phyloP scores from a whole-genome alignment of 2,113 vertebrate species.

The Ginglymostoma cirratum region DNA sequence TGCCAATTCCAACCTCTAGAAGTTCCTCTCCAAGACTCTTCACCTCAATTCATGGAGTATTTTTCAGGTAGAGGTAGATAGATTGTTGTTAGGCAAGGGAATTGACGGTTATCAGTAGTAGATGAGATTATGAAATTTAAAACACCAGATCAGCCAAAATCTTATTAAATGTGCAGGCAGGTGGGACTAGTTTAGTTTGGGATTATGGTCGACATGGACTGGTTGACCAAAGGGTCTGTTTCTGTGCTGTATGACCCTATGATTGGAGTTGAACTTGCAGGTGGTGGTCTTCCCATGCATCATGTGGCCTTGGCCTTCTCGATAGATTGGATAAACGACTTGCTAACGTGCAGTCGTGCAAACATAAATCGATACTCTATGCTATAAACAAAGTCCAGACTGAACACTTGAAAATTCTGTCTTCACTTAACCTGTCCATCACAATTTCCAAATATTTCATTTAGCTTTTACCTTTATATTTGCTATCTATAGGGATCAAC shows the following conservation, averaged over 20 bases:
- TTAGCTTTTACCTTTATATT: background rate
- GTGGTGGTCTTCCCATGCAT: background rate
- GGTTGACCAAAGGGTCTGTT: too few species aligned
- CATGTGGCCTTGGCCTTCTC: background rate
- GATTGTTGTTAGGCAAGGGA: too few species aligned
- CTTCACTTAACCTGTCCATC: background rate
- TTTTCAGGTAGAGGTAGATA: too few species aligned
- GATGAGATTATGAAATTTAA: too few species aligned
- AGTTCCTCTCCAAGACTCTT: too few species aligned
- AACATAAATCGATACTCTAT: background rate
- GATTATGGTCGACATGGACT: too few species aligned
- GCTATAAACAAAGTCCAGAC: too few species aligned
- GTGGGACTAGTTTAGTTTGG: too few species aligned
- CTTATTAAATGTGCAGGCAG: too few species aligned
- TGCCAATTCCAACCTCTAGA: too few species aligned
- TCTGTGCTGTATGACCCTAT: background rate
- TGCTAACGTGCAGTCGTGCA: background rate
- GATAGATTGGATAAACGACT: background rate
- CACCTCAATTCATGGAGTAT: background rate
- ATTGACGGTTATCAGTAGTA: too few species aligned
- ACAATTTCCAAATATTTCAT: background rate
- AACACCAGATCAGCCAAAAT: too few species aligned
- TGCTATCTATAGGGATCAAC: background rate
- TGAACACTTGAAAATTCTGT: background rate
- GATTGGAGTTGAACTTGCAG: background rate